Evolutionary conservation across 2,888 invertebrate species (phyloP), one percentile per base, ranked within the genome.

Genomic region (Zaprionus bogoriensis): DNA sequence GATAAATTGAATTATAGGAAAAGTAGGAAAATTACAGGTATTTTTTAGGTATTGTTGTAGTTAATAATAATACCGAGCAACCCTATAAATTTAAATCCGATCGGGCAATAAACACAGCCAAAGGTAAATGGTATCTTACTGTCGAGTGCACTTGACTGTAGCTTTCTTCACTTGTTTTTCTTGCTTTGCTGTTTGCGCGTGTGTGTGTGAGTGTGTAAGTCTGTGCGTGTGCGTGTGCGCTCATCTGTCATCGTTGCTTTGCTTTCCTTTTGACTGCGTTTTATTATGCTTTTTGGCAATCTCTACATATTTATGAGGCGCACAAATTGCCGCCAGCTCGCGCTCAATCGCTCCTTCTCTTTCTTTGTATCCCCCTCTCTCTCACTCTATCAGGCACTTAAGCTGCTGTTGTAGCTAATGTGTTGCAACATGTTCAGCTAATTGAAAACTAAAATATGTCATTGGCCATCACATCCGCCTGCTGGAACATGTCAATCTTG

Each of bases 391-490:
- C 1, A 12, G 6, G 12, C 30, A 32, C 30, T 7, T 6, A 36
- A 20, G 10, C 10, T 3, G 47, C 30, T 22, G 10, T 22, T 22
- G 19, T n/a, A 2, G 10, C 46, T 28, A 41, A 48, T 48, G 19
- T 39, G n/a, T 36, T 64, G 70, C 41, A 36, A 28, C 52, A 50
- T 57, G 63, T 41, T 65, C 81, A 67, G 60, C 79, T 82, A 82
- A 80, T 82, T 80, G 82, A 82, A 80, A 82, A 77, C 82, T 80
- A 71, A 75, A 75, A 71, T 36, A 17, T 77, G 82, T 82, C 80
- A 80, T 67, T 71, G 62, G 77, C 70, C 73, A 80, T 80, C 79
- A 74, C 51, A 77, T 79, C 78, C 38, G n/a, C 7, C 22, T 52
- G 28, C 20, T 23, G 28, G 30, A 36, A 41, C 41, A 12, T 50